A percentile compares a stretch with the other conserved stretches of the same genome.
phyloP scores from a whole-genome alignment of 37 sponge, comb jelly and placozoan species.

The Chondrosia reniformis region DNA sequence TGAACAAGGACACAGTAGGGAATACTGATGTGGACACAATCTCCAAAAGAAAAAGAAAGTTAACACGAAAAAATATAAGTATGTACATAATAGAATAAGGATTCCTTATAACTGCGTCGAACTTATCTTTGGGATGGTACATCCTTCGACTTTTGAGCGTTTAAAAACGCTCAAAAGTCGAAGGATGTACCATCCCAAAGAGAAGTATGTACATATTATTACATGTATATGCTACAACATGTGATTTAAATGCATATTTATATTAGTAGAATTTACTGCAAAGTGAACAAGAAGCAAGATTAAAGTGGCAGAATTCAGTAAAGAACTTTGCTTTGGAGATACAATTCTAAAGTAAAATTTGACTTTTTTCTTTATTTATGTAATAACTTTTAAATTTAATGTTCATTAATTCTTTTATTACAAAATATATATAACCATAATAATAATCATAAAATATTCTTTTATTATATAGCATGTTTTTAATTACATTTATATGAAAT shows the following conservation, averaged over 20 bases:
- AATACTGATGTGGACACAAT: no score
- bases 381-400: neutral
- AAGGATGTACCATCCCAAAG: neutral
- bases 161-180: no score
- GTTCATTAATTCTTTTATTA: neutral
- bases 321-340: neutral
- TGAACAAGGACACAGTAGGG: no score
- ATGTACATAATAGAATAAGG: no score
- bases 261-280: neutral
- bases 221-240: neutral
- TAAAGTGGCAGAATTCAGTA: neutral
- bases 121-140: no score
- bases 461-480: neutral
- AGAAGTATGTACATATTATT: neutral
- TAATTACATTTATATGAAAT: neutral
- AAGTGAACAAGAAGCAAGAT: neutral
- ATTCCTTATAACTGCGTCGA: no score
- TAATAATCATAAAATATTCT: neutral
- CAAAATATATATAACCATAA: neutral
- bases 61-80: no score
- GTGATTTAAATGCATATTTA: neutral
- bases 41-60: no score
- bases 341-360: neutral
- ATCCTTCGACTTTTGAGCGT: no score
- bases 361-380: neutral